phyloP scores from a whole-genome alignment of 1,140 invertebrate genomes.

The Drosophila sechellia region DNA sequence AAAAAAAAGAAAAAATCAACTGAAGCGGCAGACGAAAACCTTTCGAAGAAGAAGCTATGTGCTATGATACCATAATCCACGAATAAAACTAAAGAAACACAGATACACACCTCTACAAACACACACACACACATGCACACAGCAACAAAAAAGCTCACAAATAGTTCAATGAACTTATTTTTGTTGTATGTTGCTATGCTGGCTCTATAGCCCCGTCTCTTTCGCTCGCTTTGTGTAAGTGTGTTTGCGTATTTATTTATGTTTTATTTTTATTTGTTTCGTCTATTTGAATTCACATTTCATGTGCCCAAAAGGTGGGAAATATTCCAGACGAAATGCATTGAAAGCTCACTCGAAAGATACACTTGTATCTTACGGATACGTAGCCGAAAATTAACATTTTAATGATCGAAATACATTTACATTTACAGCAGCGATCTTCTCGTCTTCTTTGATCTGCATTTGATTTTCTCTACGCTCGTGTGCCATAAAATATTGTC shows the following conservation, averaged over 20 bases:
- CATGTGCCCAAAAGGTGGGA: constrained; percentile 48
- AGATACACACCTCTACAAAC: constrained; percentile 39
- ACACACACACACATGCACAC: constrained; percentile 2
- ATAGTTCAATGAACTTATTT: constrained; percentile 83
- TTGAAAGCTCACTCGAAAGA: constrained; percentile 49
- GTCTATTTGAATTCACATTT: constrained; percentile 72
- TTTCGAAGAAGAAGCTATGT: constrained; percentile 62
- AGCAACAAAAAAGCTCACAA: constrained; percentile 74
- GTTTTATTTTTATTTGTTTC: constrained; percentile 65
- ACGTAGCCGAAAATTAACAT: constrained; percentile 16
- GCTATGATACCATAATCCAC: constrained; percentile 83
- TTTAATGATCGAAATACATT: constrained; percentile 25
- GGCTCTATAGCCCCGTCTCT: constrained; percentile 22
- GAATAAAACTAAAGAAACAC: constrained; percentile 82
- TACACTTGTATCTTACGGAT: constrained; percentile 7
- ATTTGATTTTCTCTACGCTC: constrained; percentile 9
- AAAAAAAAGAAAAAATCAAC: constrained; percentile 9
- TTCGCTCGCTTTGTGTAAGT: constrained; percentile 7
- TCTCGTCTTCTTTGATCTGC: constrained; percentile 32
- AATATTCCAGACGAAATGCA: constrained; percentile 57
- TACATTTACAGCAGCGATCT: constrained; percentile 23
- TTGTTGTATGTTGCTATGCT: constrained; percentile 77
- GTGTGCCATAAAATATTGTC: constrained; percentile 48
- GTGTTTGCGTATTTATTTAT: constrained; percentile 61
- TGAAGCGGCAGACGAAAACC: constrained; percentile 44